These are phyloP conservation scores for Hemibagrus guttatus DNA, from an alignment of 2,797 vertebrate genomes.

Conservation along the genomic window DNA sequence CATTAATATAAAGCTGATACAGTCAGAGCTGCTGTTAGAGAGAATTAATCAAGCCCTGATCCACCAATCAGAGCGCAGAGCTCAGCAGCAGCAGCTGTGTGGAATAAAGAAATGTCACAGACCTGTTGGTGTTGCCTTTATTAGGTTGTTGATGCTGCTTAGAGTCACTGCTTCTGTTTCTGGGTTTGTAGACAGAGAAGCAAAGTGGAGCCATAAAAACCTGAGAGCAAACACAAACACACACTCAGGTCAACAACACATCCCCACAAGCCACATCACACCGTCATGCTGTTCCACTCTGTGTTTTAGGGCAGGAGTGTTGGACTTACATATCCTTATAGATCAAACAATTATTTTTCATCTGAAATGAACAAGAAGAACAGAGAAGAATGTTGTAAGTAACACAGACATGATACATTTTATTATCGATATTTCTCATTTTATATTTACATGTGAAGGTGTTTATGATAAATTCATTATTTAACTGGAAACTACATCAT, in stretches of 20 bases:
- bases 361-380: slow-evolving; percentile 26
- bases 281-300: too few relatives aligned
- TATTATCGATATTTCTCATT: neutral
- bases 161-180: slow-evolving; percentile 28
- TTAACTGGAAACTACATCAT: neutral
- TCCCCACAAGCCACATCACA: neutral
- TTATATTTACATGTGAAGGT: neutral
- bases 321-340: slow-evolving; percentile 52
- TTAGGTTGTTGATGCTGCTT: slow-evolving; percentile 24
- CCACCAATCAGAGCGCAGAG: neutral
- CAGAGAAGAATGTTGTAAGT: neutral
- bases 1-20: neutral
- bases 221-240: slow-evolving; percentile 2
- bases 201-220: slow-evolving; percentile 37
- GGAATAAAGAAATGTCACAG: neutral
- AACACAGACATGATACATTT: too few relatives aligned
- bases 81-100: neutral
- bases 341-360: slow-evolving; percentile 35
- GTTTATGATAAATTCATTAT: neutral
- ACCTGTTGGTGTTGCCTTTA: slow-evolving; percentile 37
- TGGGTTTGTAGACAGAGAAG: slow-evolving; percentile 6
- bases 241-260: neutral
- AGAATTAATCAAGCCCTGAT: neutral
- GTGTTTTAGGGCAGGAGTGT: neutral
- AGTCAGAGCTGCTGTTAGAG: neutral